These are phyloP conservation scores for Parauchenoglanis punctatus DNA, from an alignment of 2,797 vertebrate species.

Conservation along the genomic window DNA sequence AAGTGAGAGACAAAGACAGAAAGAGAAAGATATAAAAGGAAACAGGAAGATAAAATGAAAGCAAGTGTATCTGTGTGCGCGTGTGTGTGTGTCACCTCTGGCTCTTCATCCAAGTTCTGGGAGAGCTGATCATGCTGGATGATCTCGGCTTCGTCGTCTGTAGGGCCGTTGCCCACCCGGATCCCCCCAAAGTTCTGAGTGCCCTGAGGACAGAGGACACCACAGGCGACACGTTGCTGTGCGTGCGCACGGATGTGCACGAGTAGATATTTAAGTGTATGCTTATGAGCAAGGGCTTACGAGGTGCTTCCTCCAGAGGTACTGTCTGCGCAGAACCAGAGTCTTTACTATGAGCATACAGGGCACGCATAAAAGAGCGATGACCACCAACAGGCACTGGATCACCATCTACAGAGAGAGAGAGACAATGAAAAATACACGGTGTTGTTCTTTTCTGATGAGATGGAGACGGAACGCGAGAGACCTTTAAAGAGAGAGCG, in stretches of 20 bases:
- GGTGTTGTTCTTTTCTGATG: not conserved
- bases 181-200: constrained; percentile 95
- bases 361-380: constrained; percentile 89
- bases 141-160: constrained; percentile 96
- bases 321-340: constrained; percentile 84
- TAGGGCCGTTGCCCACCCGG: constrained; percentile 94
- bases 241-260: not conserved
- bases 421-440: not conserved
- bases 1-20: not conserved
- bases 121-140: constrained; percentile 97
- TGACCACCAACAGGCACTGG: constrained; percentile 86
- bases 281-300: constrained; percentile 67
- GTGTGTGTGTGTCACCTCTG: constrained; percentile 82
- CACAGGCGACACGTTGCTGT: not conserved
- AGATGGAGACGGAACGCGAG: not conserved
- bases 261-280: not conserved
- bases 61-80: no score
- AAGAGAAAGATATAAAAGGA: not conserved
- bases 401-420: constrained; percentile 75
- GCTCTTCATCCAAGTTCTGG: constrained; percentile 88
- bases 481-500: not conserved
- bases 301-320: constrained; percentile 86
- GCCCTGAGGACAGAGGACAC: constrained; percentile 73
- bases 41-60: not conserved
- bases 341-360: constrained; percentile 95